phyloP scores from a whole-genome alignment of 2,888 invertebrate species.

The Cetonia aurata region DNA sequence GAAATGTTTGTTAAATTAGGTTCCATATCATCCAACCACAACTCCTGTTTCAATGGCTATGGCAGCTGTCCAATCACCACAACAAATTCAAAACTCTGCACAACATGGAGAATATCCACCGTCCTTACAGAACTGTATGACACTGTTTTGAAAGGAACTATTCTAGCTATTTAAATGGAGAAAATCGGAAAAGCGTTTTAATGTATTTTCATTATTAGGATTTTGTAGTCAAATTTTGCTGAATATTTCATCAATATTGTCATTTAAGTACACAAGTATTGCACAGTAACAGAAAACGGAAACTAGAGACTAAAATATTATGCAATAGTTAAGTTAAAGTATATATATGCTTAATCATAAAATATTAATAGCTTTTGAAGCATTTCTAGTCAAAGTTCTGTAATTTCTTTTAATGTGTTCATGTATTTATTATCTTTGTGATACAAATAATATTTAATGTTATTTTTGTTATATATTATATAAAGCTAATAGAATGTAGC shows the following conservation, averaged over 20 bases:
- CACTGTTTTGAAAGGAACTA: slow-evolving; percentile 59
- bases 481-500: slow-evolving; percentile 13
- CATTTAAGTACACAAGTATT: too few relatives aligned
- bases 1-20: slow-evolving; percentile 54
- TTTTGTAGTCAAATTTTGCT: too few relatives aligned
- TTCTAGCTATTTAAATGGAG: not conserved
- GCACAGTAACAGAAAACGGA: too few relatives aligned
- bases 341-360: too few relatives aligned
- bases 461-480: slow-evolving; percentile 40
- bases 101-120: slow-evolving; percentile 65
- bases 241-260: too few relatives aligned
- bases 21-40: slow-evolving; percentile 65
- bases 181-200: too few relatives aligned
- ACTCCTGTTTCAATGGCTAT: slow-evolving; percentile 66
- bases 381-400: slow-evolving; percentile 26
- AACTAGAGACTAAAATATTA: too few relatives aligned
- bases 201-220: too few relatives aligned
- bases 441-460: slow-evolving; percentile 27
- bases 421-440: slow-evolving; percentile 26
- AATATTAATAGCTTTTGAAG: slow-evolving; percentile 12
- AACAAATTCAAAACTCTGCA: slow-evolving; percentile 64
- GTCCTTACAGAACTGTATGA: slow-evolving; percentile 66
- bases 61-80: slow-evolving; percentile 65
- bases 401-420: slow-evolving; percentile 16
- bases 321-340: too few relatives aligned